phyloP scores from a whole-genome alignment of 2,888 invertebrate species.

The Antitype chi region DNA sequence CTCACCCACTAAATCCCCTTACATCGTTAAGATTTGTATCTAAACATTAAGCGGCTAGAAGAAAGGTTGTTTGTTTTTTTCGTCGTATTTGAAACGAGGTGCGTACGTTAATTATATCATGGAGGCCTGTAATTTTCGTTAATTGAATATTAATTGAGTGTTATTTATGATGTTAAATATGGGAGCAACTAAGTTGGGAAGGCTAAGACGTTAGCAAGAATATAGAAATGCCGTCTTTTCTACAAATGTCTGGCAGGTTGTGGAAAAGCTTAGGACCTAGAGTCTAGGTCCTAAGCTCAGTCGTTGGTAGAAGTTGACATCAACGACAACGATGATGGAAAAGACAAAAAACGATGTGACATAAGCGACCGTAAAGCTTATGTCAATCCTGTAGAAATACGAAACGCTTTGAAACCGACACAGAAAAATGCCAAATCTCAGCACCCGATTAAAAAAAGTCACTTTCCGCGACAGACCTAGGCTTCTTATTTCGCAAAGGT shows the following conservation, averaged over 20 bases:
- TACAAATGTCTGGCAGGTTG: neutral
- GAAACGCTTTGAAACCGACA: neutral
- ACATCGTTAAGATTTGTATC: slow-evolving; percentile 56
- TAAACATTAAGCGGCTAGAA: slow-evolving; percentile 42
- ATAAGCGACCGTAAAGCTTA: neutral
- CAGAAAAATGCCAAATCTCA: slow-evolving; percentile 30
- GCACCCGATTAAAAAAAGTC: neutral
- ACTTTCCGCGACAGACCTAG: slow-evolving; percentile 4
- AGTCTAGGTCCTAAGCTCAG: too few relatives aligned
- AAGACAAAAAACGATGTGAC: neutral
- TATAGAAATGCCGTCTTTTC: neutral
- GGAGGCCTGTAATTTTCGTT: slow-evolving; percentile 39
- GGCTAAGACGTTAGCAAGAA: neutral
- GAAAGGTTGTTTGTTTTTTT: slow-evolving; percentile 56
- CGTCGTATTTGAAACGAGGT: slow-evolving; percentile 26
- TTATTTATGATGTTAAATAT: slow-evolving; percentile 30
- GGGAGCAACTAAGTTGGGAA: slow-evolving; percentile 2
- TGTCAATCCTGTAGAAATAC: neutral
- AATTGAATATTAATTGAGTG: slow-evolving; percentile 49
- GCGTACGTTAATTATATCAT: slow-evolving; percentile 27
- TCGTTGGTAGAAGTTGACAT: too few relatives aligned
- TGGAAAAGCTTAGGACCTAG: too few relatives aligned
- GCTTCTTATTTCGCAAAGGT: slow-evolving; percentile 61
- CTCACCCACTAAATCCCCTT: slow-evolving; percentile 78
- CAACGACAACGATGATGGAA: neutral